phyloP scores from a whole-genome alignment of 2,888 invertebrate genomes.

The Drosophila vallismaia region DNA sequence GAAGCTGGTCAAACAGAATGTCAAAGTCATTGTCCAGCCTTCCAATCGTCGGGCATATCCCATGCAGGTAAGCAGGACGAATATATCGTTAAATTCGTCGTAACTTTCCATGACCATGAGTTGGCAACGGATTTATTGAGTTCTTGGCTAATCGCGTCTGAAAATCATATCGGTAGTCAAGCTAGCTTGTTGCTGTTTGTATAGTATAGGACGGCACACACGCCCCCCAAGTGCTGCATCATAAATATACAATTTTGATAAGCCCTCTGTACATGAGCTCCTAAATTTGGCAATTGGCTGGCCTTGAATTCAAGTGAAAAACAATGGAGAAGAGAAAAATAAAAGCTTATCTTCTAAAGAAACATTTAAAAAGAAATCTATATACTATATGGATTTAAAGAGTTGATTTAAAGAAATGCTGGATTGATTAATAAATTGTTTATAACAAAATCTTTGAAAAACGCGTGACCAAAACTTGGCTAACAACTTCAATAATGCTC shows the following conservation, averaged over 20 bases:
- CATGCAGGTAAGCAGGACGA: conserved; percentile 88
- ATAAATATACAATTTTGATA: conserved; percentile 63
- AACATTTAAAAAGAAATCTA: conserved; percentile 27
- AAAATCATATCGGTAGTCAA: conserved; percentile 37
- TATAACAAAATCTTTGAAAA: neutral
- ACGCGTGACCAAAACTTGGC: conserved; percentile 18
- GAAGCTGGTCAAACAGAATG: conserved; percentile 92
- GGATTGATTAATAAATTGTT: neutral
- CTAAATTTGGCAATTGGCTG: conserved; percentile 57
- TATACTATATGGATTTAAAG: neutral
- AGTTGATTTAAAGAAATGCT: conserved; percentile 20
- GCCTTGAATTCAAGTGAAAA: conserved; percentile 57
- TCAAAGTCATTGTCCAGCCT: conserved; percentile 98
- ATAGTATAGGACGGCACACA: conserved; percentile 19
- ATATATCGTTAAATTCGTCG: neutral
- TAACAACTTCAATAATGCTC: neutral
- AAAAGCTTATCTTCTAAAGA: conserved; percentile 30
- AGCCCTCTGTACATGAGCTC: conserved; percentile 38
- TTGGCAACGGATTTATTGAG: conserved; percentile 35
- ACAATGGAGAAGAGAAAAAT: conserved; percentile 25
- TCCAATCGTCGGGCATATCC: conserved; percentile 99
- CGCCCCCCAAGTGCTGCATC: conserved; percentile 48
- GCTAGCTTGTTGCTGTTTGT: conserved; percentile 9
- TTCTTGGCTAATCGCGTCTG: conserved; percentile 21
- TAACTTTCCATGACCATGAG: conserved; percentile 24